Evolutionary conservation across 2,797 vertebrate genomes (phyloP), one percentile per base, ranked within the genome.

Genomic region (Peromyscus eremicus): DNA sequence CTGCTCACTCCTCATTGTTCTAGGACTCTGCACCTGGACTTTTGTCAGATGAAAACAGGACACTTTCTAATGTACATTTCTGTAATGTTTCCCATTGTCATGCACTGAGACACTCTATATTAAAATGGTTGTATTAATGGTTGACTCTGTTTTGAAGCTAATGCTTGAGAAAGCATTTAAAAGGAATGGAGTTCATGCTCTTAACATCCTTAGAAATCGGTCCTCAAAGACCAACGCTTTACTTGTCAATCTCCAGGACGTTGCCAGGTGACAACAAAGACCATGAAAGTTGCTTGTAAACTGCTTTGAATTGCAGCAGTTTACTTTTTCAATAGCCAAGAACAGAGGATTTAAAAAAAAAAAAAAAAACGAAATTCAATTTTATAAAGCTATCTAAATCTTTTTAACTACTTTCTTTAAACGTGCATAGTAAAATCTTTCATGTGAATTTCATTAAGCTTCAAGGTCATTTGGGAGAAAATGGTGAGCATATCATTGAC

Each of bases 71-170:
- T 97, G 96, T 97, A 97, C 87, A 12, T 98, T 97, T 97, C 94
- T 98, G 84, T 98, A 96, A 91, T 98, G 98, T 97, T 98, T 98
- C 91, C 95, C 94, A 75, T 97, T 98, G 97, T 98, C 98, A 98
- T 71, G 98, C 29, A 77, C 66, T 62, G 89, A 98, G 71, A 96
- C 96, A 77, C 98, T 97, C 95, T 98, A 97, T 98, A 93, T 98
- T 96, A 98, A 98, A 98, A 98, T 95, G 97, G 79, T 46, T 96
- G 81, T 95, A 98, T 98, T 98, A 98, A 98, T 98, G 96, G 92
- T 81, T 98, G 96, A 98, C 98, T 98, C 98, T 98, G 98, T 98
- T 98, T 98, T 98, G 98, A 98, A 98, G 97, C 94, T 71, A 90
- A 91, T 98, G 91, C 98, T 98, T 98, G 98, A 98, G 97, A 98